These are phyloP conservation scores for Paraescarpia echinospica DNA, from an alignment of 1,140 invertebrate species.

Conservation along the genomic window DNA sequence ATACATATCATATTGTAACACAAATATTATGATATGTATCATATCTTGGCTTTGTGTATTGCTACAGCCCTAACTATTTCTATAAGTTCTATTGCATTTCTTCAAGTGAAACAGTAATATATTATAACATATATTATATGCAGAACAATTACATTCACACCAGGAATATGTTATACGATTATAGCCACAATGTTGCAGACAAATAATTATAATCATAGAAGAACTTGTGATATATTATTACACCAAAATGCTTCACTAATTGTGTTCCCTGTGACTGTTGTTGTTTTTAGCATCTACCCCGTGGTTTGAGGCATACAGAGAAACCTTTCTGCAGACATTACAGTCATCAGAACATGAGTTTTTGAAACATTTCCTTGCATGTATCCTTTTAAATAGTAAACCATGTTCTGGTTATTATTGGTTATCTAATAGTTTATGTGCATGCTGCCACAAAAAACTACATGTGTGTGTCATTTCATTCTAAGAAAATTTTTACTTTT, in stretches of 20 bases:
- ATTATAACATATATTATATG: not conserved
- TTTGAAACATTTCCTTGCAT: conserved; percentile 88
- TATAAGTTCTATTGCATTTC: not conserved
- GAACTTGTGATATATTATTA: not conserved
- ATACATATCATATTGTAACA: no score
- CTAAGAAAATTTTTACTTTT: no score
- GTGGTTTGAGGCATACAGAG: conserved; percentile 97
- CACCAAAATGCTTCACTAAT: not conserved
- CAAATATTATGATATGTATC: no score
- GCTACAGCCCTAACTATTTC: no score
- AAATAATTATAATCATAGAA: not conserved
- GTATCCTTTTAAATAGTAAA: conserved; percentile 62
- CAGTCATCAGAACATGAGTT: conserved; percentile 94
- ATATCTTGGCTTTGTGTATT: no score
- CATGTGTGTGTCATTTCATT: no score
- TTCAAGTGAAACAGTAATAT: not conserved
- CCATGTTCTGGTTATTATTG: not conserved
- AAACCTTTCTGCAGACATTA: conserved; percentile 84
- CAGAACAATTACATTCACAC: not conserved
- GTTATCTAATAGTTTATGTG: not conserved
- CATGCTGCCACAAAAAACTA: not conserved
- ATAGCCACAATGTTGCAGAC: not conserved
- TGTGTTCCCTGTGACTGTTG: not conserved
- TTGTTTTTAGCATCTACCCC: conserved; percentile 68
- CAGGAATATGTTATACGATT: no score